Evolutionary conservation across 2,797 vertebrate genomes (phyloP).

Genomic region (Tympanoctomys barrerae): DNA sequence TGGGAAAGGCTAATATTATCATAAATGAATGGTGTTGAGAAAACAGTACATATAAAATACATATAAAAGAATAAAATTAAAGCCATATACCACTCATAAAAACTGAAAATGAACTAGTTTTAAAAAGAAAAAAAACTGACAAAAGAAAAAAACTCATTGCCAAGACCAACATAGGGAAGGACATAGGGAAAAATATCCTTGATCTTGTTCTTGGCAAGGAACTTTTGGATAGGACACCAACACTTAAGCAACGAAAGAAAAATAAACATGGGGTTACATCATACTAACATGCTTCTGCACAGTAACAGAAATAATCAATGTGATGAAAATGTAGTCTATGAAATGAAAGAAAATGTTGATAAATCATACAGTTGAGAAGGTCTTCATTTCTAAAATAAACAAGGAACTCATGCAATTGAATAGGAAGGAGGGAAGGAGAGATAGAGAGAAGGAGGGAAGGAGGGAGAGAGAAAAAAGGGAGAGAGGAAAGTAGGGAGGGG

Average conservation of each 20-base stretch:
- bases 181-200: background rate
- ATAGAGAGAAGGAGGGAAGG: background rate
- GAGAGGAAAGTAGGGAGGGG: background rate
- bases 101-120: background rate
- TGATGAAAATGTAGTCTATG: background rate
- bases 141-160: background rate
- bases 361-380: background rate
- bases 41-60: background rate
- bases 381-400: background rate
- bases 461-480: background rate
- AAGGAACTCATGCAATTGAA: background rate
- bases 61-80: background rate
- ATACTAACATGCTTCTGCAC: background rate
- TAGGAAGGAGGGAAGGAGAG: background rate
- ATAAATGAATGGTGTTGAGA: background rate
- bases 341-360: background rate
- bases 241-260: background rate
- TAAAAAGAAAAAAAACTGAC: background rate
- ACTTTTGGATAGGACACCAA: background rate
- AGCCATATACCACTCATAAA: background rate
- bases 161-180: background rate
- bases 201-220: background rate
- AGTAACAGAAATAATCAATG: background rate
- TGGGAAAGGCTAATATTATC: background rate
- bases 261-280: background rate